A percentile compares a stretch with the other conserved stretches of the same genome.
Conservation (phyloP, 2,113 vertebrate species). For the Ancistrus triradiatus region DNA sequence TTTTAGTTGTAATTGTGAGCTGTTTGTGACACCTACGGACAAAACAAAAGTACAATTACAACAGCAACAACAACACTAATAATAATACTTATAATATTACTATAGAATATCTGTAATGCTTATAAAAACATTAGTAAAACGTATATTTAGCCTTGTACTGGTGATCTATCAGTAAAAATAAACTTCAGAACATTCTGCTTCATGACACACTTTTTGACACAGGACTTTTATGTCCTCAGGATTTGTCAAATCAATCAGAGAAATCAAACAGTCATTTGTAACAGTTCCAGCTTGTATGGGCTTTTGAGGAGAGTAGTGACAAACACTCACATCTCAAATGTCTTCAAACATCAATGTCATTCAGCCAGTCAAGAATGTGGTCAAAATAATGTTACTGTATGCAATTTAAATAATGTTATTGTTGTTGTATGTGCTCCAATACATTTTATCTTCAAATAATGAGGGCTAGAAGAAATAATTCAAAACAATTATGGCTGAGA, state of each 20-base stretch:
- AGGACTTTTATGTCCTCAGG: conserved; percentile 50
- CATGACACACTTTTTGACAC: conserved; percentile 41
- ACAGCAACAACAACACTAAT: no score
- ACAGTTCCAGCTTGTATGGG: conserved; percentile 21
- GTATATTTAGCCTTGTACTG: no score
- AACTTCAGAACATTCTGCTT: neutral
- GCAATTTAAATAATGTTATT: neutral
- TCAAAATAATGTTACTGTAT: neutral
- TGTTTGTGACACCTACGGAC: no score
- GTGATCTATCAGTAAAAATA: neutral
- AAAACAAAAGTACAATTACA: no score
- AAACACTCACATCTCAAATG: conserved; percentile 45
- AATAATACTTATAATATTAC: no score
- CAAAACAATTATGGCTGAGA: conserved; percentile 53
- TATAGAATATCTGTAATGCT: no score
- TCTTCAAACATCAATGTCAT: conserved; percentile 50
- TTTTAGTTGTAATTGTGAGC: no score
- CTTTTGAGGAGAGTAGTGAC: conserved; percentile 36
- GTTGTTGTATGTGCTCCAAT: no score
- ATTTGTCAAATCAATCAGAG: conserved; percentile 68
- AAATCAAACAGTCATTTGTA: conserved; percentile 53
- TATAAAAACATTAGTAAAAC: no score
- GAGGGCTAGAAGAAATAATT: conserved; percentile 63
- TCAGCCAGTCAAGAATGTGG: neutral
- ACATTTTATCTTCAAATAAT: neutral